These are phyloP conservation scores for Serripes groenlandicus DNA, from an alignment of 2,888 invertebrate species.

Conservation along the genomic window DNA sequence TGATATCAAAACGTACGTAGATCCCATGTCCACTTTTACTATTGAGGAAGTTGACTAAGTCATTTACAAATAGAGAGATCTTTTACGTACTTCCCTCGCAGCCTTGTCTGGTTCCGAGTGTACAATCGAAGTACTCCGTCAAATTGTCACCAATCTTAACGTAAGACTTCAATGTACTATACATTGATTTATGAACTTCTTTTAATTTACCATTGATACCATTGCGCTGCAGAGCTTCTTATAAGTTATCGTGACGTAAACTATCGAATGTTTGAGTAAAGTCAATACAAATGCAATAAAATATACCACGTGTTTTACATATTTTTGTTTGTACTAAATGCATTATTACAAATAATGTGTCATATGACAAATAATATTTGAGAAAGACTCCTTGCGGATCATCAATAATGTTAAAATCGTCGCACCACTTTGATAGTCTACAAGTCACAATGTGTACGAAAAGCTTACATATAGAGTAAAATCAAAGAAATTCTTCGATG, in stretches of 20 bases:
- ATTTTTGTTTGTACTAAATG: slow-evolving; percentile 28
- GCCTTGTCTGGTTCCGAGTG: background rate
- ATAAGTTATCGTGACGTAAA: slow-evolving; percentile 17
- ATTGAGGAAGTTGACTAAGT: background rate
- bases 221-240: background rate
- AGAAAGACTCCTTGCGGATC: too few relatives aligned
- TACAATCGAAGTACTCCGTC: background rate
- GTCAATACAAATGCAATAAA: slow-evolving; percentile 25
- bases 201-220: background rate
- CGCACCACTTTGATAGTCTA: too few relatives aligned
- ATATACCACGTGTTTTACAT: slow-evolving; percentile 12
- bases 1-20: background rate
- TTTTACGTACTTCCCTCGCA: background rate
- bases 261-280: slow-evolving; percentile 11
- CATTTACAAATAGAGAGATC: background rate
- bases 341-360: slow-evolving; percentile 39
- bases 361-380: slow-evolving; percentile 18
- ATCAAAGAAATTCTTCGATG: too few relatives aligned
- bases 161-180: background rate
- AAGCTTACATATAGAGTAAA: too few relatives aligned
- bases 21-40: background rate
- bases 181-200: background rate
- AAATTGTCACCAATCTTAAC: background rate
- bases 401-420: too few relatives aligned
- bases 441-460: too few relatives aligned